Conservation (phyloP, 2,113 vertebrate species). For the Poeciliopsis occidentalis region DNA sequence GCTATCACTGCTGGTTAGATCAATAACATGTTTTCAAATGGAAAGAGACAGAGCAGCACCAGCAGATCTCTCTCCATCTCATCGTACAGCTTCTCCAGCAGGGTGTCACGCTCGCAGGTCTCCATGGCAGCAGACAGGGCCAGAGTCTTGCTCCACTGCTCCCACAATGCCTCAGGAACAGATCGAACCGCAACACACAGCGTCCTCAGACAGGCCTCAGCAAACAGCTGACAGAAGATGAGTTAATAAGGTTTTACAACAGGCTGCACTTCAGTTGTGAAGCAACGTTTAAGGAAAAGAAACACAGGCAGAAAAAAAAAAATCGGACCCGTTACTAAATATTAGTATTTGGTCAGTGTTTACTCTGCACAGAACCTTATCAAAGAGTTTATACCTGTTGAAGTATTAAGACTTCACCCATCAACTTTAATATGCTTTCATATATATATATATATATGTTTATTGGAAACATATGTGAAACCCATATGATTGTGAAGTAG, state of each 20-base stretch:
- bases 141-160: slow-evolving; percentile 80
- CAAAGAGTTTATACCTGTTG: background rate
- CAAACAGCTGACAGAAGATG: slow-evolving; percentile 69
- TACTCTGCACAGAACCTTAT: background rate
- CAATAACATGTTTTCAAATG: background rate
- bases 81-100: slow-evolving; percentile 84
- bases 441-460: background rate
- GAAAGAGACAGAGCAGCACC: slow-evolving; percentile 71
- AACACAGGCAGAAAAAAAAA: too few relatives aligned
- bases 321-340: too few relatives aligned
- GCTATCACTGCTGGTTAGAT: background rate
- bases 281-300: background rate
- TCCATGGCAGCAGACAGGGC: slow-evolving; percentile 66
- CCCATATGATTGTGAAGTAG: background rate
- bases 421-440: background rate
- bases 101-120: slow-evolving; percentile 63
- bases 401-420: background rate
- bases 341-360: background rate
- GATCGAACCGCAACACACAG: too few relatives aligned
- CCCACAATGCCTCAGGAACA: too few relatives aligned
- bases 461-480: background rate
- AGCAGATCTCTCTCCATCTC: slow-evolving; percentile 87
- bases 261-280: slow-evolving; percentile 24
- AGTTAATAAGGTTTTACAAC: slow-evolving; percentile 40
- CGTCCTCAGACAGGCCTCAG: too few relatives aligned